phyloP scores from a whole-genome alignment of 2,888 invertebrate species.

The Drosophila prolongata region DNA sequence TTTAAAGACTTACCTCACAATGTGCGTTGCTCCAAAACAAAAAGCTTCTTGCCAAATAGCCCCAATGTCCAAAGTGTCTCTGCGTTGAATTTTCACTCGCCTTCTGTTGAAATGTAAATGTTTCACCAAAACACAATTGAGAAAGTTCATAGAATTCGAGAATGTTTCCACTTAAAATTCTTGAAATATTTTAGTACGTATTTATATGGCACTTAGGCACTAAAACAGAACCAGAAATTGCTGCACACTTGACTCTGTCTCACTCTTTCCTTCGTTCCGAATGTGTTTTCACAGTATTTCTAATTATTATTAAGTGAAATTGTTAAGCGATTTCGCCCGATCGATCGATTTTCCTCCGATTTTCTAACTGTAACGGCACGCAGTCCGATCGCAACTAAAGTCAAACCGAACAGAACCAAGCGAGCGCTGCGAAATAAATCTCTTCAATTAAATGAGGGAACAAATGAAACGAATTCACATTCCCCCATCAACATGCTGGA shows the following conservation, averaged over 20 bases:
- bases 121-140: slow-evolving; percentile 48
- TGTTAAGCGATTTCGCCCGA: slow-evolving; percentile 6
- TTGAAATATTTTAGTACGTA: slow-evolving; percentile 54
- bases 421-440: slow-evolving; percentile 61
- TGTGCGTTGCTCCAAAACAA: slow-evolving; percentile 20
- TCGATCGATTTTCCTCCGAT: slow-evolving; percentile 25
- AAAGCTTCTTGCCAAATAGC: slow-evolving; percentile 46
- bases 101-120: slow-evolving; percentile 29
- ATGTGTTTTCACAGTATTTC: slow-evolving; percentile 13
- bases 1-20: slow-evolving; percentile 52
- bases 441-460: slow-evolving; percentile 73
- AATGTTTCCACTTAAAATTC: slow-evolving; percentile 70
- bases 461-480: slow-evolving; percentile 59
- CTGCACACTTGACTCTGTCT: slow-evolving; percentile 32
- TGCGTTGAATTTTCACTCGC: slow-evolving; percentile 22
- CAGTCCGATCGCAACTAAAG: slow-evolving; percentile 68
- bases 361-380: slow-evolving; percentile 44
- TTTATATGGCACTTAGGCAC: slow-evolving; percentile 42
- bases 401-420: slow-evolving; percentile 15
- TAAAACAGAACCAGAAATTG: slow-evolving; percentile 31
- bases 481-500: slow-evolving; percentile 59
- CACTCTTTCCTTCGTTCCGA: background rate
- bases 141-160: slow-evolving; percentile 30
- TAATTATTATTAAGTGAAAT: slow-evolving; percentile 25
- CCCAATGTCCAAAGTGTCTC: slow-evolving; percentile 42